Conservation (phyloP, 2,888 invertebrate genomes). For the Heliconius aoede region DNA sequence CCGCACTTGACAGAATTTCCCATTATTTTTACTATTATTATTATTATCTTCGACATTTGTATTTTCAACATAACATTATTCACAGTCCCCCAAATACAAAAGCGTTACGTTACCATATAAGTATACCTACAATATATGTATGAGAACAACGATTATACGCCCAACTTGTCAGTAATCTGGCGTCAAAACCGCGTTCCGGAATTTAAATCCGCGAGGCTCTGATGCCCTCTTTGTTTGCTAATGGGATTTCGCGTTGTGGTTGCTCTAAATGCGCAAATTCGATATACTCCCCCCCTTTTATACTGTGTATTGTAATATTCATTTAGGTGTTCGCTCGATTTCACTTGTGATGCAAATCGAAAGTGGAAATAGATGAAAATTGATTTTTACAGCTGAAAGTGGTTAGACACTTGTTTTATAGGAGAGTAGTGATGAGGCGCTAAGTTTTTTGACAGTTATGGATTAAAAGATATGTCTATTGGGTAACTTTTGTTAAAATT, state of each 20-base stretch:
- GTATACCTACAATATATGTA: not conserved
- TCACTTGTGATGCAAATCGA: not conserved
- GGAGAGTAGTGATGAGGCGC: not conserved
- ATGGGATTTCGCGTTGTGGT: constrained; percentile 47
- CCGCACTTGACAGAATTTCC: too few relatives aligned
- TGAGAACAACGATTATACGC: constrained; percentile 1
- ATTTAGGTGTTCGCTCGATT: constrained; percentile 13
- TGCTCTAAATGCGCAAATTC: constrained; percentile 38
- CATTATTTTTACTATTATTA: too few relatives aligned
- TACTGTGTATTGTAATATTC: constrained; percentile 5
- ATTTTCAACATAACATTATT: not conserved
- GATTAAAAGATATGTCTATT: not conserved
- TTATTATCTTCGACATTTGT: too few relatives aligned
- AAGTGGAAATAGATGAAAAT: not conserved
- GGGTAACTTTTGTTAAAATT: not conserved
- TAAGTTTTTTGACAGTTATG: not conserved
- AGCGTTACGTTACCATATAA: not conserved
- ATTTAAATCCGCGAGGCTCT: constrained; percentile 56
- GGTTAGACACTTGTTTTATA: not conserved
- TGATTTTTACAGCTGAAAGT: not conserved
- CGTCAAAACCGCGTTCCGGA: constrained; percentile 36
- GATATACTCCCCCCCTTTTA: constrained; percentile 28
- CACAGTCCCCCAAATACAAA: not conserved
- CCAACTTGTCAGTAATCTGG: constrained; percentile 14
- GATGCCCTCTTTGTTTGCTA: constrained; percentile 70